These are phyloP conservation scores for Eidolon helvum DNA, from an alignment of 2,113 vertebrate species.

Conservation along the genomic window DNA sequence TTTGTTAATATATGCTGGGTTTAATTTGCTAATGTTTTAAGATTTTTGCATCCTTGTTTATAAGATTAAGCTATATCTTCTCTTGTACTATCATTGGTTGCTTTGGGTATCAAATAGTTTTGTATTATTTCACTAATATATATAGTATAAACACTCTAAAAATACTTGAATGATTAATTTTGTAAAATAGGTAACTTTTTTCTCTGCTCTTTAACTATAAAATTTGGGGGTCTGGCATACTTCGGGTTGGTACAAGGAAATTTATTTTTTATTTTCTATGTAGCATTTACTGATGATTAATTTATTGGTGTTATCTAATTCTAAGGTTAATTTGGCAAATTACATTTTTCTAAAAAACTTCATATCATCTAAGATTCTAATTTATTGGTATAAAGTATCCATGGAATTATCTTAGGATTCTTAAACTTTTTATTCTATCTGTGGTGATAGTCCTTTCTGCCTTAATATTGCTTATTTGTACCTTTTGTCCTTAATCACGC, in stretches of 20 bases:
- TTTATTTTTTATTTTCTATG: background rate
- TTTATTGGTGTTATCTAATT: background rate
- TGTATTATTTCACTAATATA: background rate
- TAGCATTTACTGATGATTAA: background rate
- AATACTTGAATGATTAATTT: background rate
- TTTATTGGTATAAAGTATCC: background rate
- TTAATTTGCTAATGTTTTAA: conserved; percentile 18
- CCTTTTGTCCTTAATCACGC: background rate
- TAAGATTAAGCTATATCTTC: background rate
- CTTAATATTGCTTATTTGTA: background rate
- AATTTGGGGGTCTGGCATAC: background rate
- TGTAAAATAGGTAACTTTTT: background rate
- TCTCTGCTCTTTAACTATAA: background rate
- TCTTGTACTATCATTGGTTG: background rate
- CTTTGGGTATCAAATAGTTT: background rate
- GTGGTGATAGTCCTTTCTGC: background rate
- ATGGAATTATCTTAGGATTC: background rate
- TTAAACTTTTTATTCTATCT: conserved; percentile 1
- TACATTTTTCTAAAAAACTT: background rate
- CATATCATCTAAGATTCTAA: background rate
- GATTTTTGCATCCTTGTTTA: background rate
- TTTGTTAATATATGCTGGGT: background rate
- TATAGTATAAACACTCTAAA: background rate
- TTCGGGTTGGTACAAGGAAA: background rate
- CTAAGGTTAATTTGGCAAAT: background rate